phyloP scores from a whole-genome alignment of 2,113 vertebrate genomes.

The Eolophus roseicapilla region DNA sequence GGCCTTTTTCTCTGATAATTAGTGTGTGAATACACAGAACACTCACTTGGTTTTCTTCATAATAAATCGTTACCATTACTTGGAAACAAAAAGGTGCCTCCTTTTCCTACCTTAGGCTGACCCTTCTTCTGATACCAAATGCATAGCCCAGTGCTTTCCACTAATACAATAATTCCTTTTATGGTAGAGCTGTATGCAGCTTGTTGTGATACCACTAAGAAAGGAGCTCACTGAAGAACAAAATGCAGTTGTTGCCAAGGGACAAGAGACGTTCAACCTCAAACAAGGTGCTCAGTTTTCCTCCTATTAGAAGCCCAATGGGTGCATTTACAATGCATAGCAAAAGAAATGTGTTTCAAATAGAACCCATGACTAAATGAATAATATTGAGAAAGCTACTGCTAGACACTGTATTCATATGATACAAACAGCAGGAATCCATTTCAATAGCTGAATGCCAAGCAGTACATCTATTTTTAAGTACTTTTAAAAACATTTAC shows the following conservation, averaged over 20 bases:
- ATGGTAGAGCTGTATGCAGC: neutral
- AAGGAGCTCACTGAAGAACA: neutral
- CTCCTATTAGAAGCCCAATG: neutral
- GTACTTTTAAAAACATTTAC: neutral
- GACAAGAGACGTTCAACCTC: neutral
- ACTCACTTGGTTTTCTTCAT: neutral
- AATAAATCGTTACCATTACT: neutral
- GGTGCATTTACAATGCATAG: neutral
- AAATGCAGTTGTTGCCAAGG: neutral
- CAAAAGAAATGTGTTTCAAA: neutral
- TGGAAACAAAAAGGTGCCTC: neutral
- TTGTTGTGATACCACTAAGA: neutral
- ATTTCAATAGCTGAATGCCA: conserved; percentile 1
- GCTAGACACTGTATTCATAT: neutral
- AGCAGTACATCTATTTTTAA: neutral
- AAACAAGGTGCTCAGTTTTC: neutral
- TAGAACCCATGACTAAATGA: neutral
- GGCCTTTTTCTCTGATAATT: neutral
- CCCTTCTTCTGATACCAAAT: neutral
- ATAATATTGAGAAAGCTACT: neutral
- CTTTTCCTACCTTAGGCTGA: neutral
- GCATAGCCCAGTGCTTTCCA: neutral
- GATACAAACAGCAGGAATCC: neutral
- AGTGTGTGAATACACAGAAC: neutral
- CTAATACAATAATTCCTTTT: neutral